These are phyloP conservation scores for Syrista parreyssii DNA, from an alignment of 2,888 invertebrate species.

Conservation along the genomic window DNA sequence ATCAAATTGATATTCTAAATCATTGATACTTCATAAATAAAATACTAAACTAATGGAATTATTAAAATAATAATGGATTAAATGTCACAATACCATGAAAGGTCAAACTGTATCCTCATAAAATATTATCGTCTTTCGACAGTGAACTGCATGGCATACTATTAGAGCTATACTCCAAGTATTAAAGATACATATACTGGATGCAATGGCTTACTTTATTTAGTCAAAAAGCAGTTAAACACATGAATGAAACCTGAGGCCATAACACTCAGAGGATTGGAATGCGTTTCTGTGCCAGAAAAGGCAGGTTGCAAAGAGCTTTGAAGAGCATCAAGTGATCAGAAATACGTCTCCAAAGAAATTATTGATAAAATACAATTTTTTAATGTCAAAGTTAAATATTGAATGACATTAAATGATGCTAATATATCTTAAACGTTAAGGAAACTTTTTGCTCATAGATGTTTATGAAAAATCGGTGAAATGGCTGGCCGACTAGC, in stretches of 20 bases:
- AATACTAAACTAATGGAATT: background rate
- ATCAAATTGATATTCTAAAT: background rate
- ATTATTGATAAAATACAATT: background rate
- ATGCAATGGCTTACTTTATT: background rate
- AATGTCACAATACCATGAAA: background rate
- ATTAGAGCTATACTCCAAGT: background rate
- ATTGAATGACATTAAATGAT: background rate
- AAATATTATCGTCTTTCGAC: background rate
- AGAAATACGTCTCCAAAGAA: background rate
- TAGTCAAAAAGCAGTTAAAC: conserved; percentile 2
- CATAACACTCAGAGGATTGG: conserved; percentile 41
- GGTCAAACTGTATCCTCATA: background rate
- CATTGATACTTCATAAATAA: background rate
- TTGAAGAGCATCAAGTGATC: background rate
- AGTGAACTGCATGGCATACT: background rate
- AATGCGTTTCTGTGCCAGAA: conserved; percentile 41
- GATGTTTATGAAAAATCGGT: conserved; percentile 18
- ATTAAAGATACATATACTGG: background rate
- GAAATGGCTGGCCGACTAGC: conserved; percentile 25
- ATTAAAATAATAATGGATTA: background rate
- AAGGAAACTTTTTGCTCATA: background rate
- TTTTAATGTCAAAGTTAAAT: background rate
- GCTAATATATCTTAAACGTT: background rate
- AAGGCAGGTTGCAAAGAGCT: conserved; percentile 21
- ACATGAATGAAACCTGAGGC: conserved; percentile 18